Conservation (phyloP, 2,113 vertebrate species). For the Epinephelus cyanopodus region DNA sequence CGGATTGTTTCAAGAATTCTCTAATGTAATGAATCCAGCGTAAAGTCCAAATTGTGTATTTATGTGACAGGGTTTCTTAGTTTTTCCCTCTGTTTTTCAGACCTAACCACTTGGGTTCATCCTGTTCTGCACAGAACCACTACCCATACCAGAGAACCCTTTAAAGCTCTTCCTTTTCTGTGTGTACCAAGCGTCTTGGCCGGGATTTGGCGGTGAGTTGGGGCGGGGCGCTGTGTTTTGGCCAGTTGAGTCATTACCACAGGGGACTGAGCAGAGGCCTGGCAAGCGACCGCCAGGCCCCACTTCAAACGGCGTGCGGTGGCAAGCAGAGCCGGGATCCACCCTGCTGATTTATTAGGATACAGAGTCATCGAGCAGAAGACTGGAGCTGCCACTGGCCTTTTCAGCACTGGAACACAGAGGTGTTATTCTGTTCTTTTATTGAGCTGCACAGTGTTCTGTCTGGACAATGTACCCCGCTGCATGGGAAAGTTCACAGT, state of each 20-base stretch:
- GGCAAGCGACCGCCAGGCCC: conserved; percentile 41
- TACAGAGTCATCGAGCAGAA: conserved; percentile 53
- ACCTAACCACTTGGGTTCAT: neutral
- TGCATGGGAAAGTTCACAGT: conserved; percentile 37
- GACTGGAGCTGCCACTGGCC: conserved; percentile 44
- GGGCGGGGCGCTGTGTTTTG: conserved; percentile 67
- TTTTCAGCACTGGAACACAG: conserved; percentile 37
- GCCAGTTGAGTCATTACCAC: conserved; percentile 71
- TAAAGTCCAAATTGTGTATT: conserved; percentile 3
- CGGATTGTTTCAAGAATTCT: conserved; percentile 1
- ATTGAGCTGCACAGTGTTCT: conserved; percentile 43
- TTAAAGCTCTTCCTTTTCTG: conserved; percentile 20
- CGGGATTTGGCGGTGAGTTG: conserved; percentile 31
- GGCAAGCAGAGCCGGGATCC: conserved; percentile 65
- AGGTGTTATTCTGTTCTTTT: conserved; percentile 60
- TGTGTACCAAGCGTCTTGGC: conserved; percentile 38
- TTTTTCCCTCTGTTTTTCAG: conserved; percentile 15
- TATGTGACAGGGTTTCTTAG: neutral
- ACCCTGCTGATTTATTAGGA: conserved; percentile 78
- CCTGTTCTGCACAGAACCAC: conserved; percentile 34
- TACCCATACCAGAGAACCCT: conserved; percentile 15
- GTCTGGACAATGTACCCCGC: conserved; percentile 9
- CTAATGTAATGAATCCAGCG: neutral
- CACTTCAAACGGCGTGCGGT: conserved; percentile 69
- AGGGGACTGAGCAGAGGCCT: conserved; percentile 62